Evolutionary conservation across 2,113 vertebrate genomes (phyloP).

Genomic region (Campylomormyrus tamandua): DNA sequence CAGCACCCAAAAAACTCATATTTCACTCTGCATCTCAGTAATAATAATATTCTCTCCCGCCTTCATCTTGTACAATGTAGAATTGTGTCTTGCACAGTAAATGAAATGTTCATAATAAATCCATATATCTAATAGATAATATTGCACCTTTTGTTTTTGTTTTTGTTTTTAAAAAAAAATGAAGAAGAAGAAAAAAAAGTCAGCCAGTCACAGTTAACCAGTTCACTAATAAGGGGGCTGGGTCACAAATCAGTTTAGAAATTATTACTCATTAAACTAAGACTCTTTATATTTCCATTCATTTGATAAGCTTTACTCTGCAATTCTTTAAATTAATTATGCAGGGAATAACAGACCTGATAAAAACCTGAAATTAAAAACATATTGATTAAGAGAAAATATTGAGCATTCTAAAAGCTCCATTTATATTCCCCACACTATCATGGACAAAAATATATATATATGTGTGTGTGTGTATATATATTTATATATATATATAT

Average conservation of each 20-base stretch:
- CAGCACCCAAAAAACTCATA: slow-evolving; percentile 9
- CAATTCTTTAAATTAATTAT: background rate
- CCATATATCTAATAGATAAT: background rate
- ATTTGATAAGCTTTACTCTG: background rate
- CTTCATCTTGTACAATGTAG: background rate
- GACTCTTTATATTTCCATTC: background rate
- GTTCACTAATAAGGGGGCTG: slow-evolving; percentile 6
- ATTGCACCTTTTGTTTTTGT: background rate
- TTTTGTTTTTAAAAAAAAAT: background rate
- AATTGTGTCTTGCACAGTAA: background rate
- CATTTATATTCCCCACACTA: background rate
- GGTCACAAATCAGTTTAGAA: background rate
- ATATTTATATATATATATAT: background rate
- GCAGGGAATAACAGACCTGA: background rate
- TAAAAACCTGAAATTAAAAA: background rate
- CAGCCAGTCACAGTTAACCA: slow-evolving; percentile 8
- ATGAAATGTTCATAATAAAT: slow-evolving; percentile 1
- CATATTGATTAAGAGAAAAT: slow-evolving; percentile 3
- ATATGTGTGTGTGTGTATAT: background rate
- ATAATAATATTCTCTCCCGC: background rate
- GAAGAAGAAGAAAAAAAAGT: background rate
- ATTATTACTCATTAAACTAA: background rate
- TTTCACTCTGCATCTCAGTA: background rate
- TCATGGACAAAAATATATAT: slow-evolving; percentile 4
- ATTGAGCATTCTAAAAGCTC: slow-evolving; percentile 1